A percentile compares a stretch with the other conserved stretches of the same genome.
Conservation (phyloP, 2,888 invertebrate genomes). For the Cosmia trapezina region DNA sequence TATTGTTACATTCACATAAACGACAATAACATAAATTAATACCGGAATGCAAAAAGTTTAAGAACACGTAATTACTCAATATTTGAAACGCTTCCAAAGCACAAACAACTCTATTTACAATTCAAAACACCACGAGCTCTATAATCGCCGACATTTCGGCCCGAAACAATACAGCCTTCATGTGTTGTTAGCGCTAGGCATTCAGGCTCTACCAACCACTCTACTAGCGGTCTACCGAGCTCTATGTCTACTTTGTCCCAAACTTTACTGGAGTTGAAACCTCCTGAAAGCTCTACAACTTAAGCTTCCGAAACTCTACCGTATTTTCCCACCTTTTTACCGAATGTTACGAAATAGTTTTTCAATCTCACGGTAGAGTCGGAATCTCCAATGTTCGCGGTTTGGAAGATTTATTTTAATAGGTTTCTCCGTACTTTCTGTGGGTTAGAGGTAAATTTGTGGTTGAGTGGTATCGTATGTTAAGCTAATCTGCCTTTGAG, state of each 20-base stretch:
- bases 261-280: conserved; percentile 64
- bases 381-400: conserved; percentile 52
- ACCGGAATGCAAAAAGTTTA: background rate
- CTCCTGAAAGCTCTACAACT: conserved; percentile 53
- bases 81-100: background rate
- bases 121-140: conserved; percentile 2
- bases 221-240: conserved; percentile 50
- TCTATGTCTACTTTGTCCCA: conserved; percentile 50
- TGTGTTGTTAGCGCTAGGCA: conserved; percentile 29
- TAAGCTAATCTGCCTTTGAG: conserved; percentile 27
- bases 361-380: conserved; percentile 53
- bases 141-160: background rate
- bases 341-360: conserved; percentile 54
- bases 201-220: conserved; percentile 34
- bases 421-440: conserved; percentile 46
- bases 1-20: too few relatives aligned
- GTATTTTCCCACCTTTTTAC: conserved; percentile 60
- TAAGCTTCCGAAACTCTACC: conserved; percentile 52
- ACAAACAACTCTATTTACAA: background rate
- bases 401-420: conserved; percentile 57
- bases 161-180: conserved; percentile 32
- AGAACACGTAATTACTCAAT: background rate
- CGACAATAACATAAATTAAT: background rate
- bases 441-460: conserved; percentile 33
- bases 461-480: conserved; percentile 40